Conservation (phyloP, 2,113 vertebrate species). For the Pyxicephalus adspersus region DNA sequence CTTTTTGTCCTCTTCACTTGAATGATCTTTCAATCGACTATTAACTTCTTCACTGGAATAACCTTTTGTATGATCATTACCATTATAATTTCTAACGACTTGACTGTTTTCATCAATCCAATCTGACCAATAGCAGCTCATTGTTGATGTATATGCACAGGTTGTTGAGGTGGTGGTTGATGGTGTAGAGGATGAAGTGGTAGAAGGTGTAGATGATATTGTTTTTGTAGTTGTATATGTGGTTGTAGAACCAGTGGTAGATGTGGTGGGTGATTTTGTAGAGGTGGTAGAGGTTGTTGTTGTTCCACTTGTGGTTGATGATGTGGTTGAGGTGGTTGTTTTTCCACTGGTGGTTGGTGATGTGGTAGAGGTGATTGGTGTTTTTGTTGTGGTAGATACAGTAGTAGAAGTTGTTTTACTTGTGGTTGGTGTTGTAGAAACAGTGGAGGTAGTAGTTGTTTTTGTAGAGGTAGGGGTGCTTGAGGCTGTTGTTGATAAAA, state of each 20-base stretch:
- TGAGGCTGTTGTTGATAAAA: background rate
- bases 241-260: background rate
- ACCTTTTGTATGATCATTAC: background rate
- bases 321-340: background rate
- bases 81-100: background rate
- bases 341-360: background rate
- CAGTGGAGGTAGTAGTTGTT: background rate
- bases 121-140: background rate
- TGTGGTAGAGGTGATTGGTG: background rate
- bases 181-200: background rate
- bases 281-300: background rate
- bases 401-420: background rate
- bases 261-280: background rate
- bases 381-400: background rate
- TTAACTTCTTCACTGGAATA: constrained; percentile 20
- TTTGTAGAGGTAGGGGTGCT: background rate
- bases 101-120: background rate
- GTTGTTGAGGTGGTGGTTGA: background rate
- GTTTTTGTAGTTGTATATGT: background rate
- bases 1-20: too few relatives aligned
- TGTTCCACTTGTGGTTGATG: background rate
- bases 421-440: background rate
- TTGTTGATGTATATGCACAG: background rate
- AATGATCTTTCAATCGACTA: too few relatives aligned
- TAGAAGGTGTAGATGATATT: background rate